Percentiles rank a stretch among this genome's conserved stretches.
These are phyloP conservation scores for Pheosia tremula DNA, from an alignment of 2,888 invertebrate genomes.

Conservation along the genomic window DNA sequence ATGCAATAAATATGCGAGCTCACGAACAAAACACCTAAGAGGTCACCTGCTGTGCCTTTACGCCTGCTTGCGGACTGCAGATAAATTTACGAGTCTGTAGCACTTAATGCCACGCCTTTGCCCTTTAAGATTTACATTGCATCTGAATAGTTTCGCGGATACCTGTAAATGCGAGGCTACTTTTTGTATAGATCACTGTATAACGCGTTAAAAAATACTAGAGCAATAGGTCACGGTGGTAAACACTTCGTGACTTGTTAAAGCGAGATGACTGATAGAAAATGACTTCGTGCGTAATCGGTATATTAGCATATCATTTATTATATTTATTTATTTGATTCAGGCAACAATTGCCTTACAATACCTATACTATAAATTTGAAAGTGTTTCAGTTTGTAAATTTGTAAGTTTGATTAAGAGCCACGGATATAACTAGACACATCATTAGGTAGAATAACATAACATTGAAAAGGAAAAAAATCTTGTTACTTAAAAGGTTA, in stretches of 20 bases:
- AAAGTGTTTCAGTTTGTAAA: too few species aligned
- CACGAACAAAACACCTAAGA: slow-evolving; percentile 75
- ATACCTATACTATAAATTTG: too few species aligned
- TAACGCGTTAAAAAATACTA: slow-evolving; percentile 27
- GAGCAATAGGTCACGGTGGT: slow-evolving; percentile 5
- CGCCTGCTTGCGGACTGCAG: slow-evolving; percentile 37
- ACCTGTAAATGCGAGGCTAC: slow-evolving; percentile 51
- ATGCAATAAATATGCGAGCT: slow-evolving; percentile 69
- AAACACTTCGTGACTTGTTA: slow-evolving; percentile 12
- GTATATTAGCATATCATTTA: slow-evolving; percentile 22
- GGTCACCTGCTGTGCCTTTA: slow-evolving; percentile 75
- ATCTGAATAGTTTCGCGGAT: slow-evolving; percentile 69
- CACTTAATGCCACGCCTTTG: slow-evolving; percentile 72
- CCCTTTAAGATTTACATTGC: slow-evolving; percentile 76
- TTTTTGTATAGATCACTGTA: slow-evolving; percentile 39
- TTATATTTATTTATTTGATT: too few species aligned
- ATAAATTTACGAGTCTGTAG: slow-evolving; percentile 68
- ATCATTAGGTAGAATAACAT: slow-evolving; percentile 11
- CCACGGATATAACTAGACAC: too few species aligned
- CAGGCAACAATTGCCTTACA: too few species aligned
- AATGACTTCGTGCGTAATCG: slow-evolving; percentile 23
- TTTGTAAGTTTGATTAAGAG: too few species aligned
- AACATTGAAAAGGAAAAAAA: slow-evolving; percentile 43
- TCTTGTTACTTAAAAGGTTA: slow-evolving; percentile 46
- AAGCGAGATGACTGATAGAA: slow-evolving; percentile 22